phyloP scores from a whole-genome alignment of 2,113 vertebrate genomes.

The Crotophaga sulcirostris region DNA sequence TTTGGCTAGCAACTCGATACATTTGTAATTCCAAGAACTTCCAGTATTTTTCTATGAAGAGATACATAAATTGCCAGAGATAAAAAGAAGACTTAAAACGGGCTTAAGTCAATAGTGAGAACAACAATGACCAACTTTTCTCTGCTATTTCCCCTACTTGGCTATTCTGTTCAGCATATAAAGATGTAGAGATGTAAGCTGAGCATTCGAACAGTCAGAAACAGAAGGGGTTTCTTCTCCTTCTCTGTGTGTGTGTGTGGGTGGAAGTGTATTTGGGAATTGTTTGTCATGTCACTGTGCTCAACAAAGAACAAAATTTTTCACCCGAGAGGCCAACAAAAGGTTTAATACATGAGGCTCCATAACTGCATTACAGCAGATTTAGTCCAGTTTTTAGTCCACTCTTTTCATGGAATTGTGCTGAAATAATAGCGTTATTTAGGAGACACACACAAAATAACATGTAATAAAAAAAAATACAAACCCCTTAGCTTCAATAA shows the following conservation, averaged over 20 bases:
- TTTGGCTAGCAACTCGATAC: neutral
- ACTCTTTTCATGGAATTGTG: neutral
- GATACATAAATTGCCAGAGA: neutral
- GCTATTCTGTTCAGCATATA: neutral
- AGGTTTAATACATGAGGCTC: neutral
- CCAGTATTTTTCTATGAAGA: conserved; percentile 45
- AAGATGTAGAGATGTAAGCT: fast-evolving
- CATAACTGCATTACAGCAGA: neutral
- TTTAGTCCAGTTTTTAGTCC: neutral
- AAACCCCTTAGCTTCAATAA: neutral
- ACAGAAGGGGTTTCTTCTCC: neutral
- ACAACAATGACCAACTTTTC: neutral
- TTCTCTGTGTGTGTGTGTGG: neutral
- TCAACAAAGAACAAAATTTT: neutral
- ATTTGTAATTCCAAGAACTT: conserved; percentile 54
- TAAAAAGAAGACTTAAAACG: neutral
- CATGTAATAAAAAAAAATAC: neutral
- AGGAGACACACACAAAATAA: neutral
- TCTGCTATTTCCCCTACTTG: neutral
- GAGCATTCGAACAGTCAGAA: neutral
- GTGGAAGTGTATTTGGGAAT: neutral
- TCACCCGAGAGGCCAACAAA: neutral
- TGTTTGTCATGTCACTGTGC: neutral
- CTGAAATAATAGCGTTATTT: neutral
- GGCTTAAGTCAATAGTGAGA: neutral